Conservation (phyloP, 1,140 invertebrate species). For the Metaphire vulgaris region DNA sequence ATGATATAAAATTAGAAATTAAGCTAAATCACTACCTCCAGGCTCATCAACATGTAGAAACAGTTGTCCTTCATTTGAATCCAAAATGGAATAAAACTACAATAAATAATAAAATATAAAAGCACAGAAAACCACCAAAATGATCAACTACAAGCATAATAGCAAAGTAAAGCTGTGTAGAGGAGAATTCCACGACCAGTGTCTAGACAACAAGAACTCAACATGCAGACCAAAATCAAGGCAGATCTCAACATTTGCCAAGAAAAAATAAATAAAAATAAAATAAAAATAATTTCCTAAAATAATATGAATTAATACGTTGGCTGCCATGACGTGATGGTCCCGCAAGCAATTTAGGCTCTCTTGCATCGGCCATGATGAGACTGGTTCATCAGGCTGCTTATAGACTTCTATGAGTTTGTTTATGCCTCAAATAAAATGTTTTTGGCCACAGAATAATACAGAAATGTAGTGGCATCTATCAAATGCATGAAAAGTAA, state of each 20-base stretch:
- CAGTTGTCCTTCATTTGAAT: constrained; percentile 45
- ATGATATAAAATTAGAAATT: neutral
- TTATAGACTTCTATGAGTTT: no score
- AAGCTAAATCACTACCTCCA: constrained; percentile 40
- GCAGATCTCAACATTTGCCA: neutral
- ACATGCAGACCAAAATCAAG: neutral
- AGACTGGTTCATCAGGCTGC: no score
- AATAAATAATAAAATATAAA: neutral
- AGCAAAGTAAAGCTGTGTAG: neutral
- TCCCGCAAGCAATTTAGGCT: neutral
- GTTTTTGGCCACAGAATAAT: no score
- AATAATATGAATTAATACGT: constrained; percentile 3
- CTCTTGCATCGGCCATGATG: no score
- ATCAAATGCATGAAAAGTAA: no score
- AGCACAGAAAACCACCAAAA: neutral
- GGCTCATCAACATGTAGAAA: constrained; percentile 51
- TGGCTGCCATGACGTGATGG: no score
- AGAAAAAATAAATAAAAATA: neutral
- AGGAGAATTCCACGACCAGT: constrained; percentile 46
- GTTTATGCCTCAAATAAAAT: no score
- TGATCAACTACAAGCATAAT: neutral
- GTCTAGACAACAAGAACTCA: constrained; percentile 34
- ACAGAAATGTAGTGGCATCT: no score
- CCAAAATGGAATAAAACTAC: constrained; percentile 49
- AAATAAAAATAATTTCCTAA: neutral